Percentiles rank a stretch among this genome's conserved stretches.
Conservation (phyloP, 2,797 vertebrate species). For the Hyperoplus immaculatus region DNA sequence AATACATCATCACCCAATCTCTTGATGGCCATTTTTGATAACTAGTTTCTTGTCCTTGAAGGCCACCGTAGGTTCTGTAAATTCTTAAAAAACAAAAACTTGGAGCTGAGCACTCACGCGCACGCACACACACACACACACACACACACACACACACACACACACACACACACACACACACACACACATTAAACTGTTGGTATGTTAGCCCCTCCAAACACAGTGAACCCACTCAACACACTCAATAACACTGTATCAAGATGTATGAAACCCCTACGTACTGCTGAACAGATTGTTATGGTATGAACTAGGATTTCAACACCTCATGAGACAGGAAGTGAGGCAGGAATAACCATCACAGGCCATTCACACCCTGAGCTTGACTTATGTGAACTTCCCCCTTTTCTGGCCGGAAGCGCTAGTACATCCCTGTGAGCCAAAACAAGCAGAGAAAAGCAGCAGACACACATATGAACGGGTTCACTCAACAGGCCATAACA, state of each 20-base stretch:
- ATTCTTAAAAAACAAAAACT: background rate
- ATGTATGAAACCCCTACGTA: background rate
- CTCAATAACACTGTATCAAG: background rate
- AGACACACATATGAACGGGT: constrained; percentile 34
- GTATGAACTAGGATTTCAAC: background rate
- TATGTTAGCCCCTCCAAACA: too few species aligned
- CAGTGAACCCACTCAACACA: background rate
- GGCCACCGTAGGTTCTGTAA: too few species aligned
- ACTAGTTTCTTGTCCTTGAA: too few species aligned
- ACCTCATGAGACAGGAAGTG: constrained; percentile 52
- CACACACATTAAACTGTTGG: background rate
- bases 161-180: background rate
- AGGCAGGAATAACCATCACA: constrained; percentile 51
- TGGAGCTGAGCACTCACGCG: background rate
- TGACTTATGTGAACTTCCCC: constrained; percentile 55
- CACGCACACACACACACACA: too few species aligned
- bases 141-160: too few species aligned
- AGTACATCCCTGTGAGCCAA: constrained; percentile 41
- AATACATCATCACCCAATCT: too few species aligned
- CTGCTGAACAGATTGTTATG: constrained; percentile 48
- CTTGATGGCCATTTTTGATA: too few species aligned
- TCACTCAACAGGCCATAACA: constrained; percentile 20
- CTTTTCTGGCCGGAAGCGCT: constrained; percentile 15
- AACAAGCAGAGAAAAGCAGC: constrained; percentile 47
- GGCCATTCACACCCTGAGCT: constrained; percentile 58